Percentiles rank a stretch among this genome's conserved stretches.
phyloP scores from a whole-genome alignment of 2,888 invertebrate species.

The Thelaira solivaga region DNA sequence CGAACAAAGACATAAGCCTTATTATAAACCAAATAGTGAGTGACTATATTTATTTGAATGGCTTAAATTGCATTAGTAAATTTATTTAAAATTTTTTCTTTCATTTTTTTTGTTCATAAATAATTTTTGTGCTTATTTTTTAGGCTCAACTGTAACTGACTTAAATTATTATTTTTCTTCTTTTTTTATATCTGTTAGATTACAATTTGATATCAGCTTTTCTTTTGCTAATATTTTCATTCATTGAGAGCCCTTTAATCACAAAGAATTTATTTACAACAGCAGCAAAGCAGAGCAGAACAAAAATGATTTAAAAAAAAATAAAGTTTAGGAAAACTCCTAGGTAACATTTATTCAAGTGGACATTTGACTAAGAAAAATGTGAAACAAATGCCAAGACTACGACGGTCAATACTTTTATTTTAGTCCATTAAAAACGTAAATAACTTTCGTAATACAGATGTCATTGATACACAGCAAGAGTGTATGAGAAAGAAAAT shows the following conservation, averaged over 20 bases:
- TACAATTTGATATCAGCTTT: not conserved
- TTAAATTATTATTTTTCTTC: not conserved
- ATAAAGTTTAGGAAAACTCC: not conserved
- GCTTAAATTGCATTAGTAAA: too few species aligned
- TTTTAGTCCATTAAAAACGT: slow-evolving; percentile 42
- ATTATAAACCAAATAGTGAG: too few species aligned
- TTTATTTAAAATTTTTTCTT: too few species aligned
- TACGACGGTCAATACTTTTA: slow-evolving; percentile 9
- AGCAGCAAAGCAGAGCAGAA: too few species aligned
- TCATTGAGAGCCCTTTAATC: slow-evolving; percentile 40
- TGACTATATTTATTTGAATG: too few species aligned
- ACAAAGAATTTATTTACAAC: slow-evolving; percentile 23
- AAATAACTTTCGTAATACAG: slow-evolving; percentile 52
- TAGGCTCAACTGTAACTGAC: not conserved
- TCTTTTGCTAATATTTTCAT: slow-evolving; percentile 21
- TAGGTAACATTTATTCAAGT: slow-evolving; percentile 54
- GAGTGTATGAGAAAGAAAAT: too few species aligned
- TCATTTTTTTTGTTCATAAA: too few species aligned
- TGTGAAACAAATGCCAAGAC: slow-evolving; percentile 19
- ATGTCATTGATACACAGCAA: slow-evolving; percentile 53
- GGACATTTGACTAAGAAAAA: slow-evolving; percentile 52
- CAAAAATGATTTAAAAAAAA: too few species aligned
- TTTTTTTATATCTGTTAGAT: not conserved
- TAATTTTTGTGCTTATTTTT: not conserved
- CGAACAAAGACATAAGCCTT: too few species aligned